phyloP scores from a whole-genome alignment of 1,140 invertebrate species.

The Harpegnathos saltator region DNA sequence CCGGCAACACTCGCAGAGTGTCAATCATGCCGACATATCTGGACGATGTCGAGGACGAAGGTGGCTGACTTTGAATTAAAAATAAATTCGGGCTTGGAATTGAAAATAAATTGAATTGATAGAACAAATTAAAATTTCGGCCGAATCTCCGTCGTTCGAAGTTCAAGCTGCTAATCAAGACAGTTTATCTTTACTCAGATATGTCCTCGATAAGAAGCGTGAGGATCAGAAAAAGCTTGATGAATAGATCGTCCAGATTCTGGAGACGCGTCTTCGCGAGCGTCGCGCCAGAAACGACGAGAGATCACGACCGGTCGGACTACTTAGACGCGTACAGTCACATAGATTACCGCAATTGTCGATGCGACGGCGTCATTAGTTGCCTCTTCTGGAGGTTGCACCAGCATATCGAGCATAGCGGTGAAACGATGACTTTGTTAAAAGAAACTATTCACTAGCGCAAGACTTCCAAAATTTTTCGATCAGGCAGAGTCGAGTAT shows the following conservation, averaged over 20 bases:
- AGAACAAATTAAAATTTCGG: no score
- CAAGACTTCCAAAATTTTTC: neutral
- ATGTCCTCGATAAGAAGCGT: neutral
- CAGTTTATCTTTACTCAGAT: neutral
- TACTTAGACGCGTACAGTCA: constrained; percentile 53
- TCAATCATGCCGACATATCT: constrained; percentile 38
- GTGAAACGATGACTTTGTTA: constrained; percentile 44
- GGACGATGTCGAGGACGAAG: neutral
- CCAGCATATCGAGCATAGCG: constrained; percentile 54
- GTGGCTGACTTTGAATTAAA: neutral
- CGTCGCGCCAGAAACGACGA: neutral
- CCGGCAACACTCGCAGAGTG: neutral
- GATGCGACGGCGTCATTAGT: constrained; percentile 59
- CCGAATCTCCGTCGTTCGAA: no score
- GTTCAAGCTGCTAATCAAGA: no score
- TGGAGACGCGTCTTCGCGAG: neutral
- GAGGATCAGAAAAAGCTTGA: neutral
- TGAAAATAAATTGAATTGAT: no score
- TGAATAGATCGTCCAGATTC: neutral
- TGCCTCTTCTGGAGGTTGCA: constrained; percentile 63
- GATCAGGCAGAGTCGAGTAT: no score
- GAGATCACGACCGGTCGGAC: neutral
- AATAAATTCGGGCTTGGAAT: neutral
- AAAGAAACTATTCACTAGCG: no score
- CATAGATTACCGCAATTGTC: constrained; percentile 74